These are phyloP conservation scores for Panonychus citri DNA, from an alignment of 1,140 invertebrate genomes.

Conservation along the genomic window DNA sequence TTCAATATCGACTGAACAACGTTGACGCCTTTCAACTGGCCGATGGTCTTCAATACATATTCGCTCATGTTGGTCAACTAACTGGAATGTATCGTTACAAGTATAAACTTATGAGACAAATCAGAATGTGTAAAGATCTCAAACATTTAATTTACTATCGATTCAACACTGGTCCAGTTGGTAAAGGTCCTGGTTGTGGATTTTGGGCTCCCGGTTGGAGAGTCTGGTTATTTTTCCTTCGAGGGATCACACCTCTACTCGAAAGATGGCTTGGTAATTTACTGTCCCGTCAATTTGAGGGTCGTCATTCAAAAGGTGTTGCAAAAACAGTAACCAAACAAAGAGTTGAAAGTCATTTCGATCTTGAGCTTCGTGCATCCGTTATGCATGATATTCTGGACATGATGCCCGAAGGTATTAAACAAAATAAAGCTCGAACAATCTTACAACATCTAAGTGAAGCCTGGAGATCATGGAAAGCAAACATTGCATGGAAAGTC, in stretches of 20 bases:
- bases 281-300: conserved; percentile 92
- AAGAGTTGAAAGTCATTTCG: conserved; percentile 95
- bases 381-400: conserved; percentile 99
- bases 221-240: conserved; percentile 98
- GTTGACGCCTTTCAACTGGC: conserved; percentile 96
- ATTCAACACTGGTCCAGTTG: conserved; percentile 94
- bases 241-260: conserved; percentile 88
- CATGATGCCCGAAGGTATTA: conserved; percentile 90
- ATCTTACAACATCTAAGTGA: conserved; percentile 97
- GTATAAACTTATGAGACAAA: conserved; percentile 98
- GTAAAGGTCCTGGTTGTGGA: conserved; percentile 96
- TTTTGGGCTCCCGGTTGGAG: conserved; percentile 99
- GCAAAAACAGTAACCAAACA: conserved; percentile 99
- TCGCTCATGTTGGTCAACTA: conserved; percentile 94
- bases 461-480: conserved; percentile 99
- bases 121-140: conserved; percentile 98
- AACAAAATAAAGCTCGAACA: conserved; percentile 96
- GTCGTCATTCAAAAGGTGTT: conserved; percentile 91
- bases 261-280: conserved; percentile 97
- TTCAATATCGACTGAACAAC: conserved; percentile 96
- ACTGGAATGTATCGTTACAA: conserved; percentile 99
- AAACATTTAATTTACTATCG: conserved; percentile 99
- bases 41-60: conserved; percentile 98
- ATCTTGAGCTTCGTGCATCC: conserved; percentile 85
- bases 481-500: conserved; percentile 98